Percentiles rank a stretch among this genome's conserved stretches.
These are phyloP conservation scores for Scyliorhinus canicula DNA, from an alignment of 2,797 vertebrate genomes.

Conservation along the genomic window DNA sequence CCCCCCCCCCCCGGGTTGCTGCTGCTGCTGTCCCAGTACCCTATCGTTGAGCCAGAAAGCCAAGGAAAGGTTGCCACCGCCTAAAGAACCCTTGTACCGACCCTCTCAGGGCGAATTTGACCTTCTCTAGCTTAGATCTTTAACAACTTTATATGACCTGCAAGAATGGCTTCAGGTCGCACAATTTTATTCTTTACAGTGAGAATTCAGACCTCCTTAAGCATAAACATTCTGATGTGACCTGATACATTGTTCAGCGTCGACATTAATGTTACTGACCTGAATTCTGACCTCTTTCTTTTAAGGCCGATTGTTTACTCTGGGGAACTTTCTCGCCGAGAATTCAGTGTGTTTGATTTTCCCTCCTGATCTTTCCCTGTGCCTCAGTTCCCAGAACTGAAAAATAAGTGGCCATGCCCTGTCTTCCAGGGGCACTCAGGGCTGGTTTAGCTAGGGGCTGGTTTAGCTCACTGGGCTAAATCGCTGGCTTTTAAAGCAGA, in stretches of 20 bases:
- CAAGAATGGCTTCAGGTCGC: neutral
- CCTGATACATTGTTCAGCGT: neutral
- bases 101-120: too few species aligned
- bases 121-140: too few species aligned
- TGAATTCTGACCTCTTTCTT: neutral
- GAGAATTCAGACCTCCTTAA: neutral
- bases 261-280: neutral
- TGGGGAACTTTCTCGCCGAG: neutral
- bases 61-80: too few species aligned
- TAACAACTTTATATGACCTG: neutral
- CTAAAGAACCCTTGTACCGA: too few species aligned
- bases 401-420: neutral
- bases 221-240: neutral
- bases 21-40: too few species aligned
- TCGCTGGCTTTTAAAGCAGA: too few species aligned
- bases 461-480: too few species aligned
- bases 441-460: too few species aligned
- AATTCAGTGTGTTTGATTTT: neutral
- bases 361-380: neutral
- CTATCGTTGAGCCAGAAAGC: too few species aligned
- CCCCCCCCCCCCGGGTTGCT: too few species aligned
- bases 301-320: neutral
- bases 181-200: neutral
- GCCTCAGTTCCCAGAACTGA: neutral
- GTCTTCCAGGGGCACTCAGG: neutral